A percentile compares a stretch with the other conserved stretches of the same genome.
Conservation (phyloP, 1,140 invertebrate genomes). For the Ridgeia piscesae region DNA sequence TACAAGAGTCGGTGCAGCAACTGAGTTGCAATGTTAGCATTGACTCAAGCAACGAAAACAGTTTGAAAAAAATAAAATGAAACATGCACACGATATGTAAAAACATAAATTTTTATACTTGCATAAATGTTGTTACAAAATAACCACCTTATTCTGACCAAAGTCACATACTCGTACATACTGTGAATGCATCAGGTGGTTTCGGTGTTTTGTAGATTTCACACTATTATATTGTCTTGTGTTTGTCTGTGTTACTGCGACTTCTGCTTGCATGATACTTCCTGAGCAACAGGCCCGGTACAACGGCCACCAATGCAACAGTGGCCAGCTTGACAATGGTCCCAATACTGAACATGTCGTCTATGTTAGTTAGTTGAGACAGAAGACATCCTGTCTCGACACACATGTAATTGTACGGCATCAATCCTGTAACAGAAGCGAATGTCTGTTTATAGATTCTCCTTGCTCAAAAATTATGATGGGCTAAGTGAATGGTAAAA, state of each 20-base stretch:
- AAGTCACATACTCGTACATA: neutral
- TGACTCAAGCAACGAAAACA: no score
- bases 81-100: neutral
- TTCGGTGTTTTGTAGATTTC: neutral
- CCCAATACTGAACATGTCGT: conserved; percentile 63
- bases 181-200: neutral
- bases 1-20: no score
- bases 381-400: conserved; percentile 67
- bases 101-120: neutral
- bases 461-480: neutral
- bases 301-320: conserved; percentile 12
- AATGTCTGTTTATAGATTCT: neutral
- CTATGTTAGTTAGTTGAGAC: conserved; percentile 61
- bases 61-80: neutral
- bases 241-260: neutral
- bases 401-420: conserved; percentile 71
- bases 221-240: neutral
- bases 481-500: neutral
- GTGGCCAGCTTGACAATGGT: conserved; percentile 60
- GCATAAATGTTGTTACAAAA: neutral
- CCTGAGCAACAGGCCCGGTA: conserved; percentile 19
- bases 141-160: neutral
- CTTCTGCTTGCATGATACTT: conserved; percentile 10
- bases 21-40: no score
- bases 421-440: conserved; percentile 60